phyloP scores from a whole-genome alignment of 2,113 vertebrate genomes.

The Oceanodroma tethys region DNA sequence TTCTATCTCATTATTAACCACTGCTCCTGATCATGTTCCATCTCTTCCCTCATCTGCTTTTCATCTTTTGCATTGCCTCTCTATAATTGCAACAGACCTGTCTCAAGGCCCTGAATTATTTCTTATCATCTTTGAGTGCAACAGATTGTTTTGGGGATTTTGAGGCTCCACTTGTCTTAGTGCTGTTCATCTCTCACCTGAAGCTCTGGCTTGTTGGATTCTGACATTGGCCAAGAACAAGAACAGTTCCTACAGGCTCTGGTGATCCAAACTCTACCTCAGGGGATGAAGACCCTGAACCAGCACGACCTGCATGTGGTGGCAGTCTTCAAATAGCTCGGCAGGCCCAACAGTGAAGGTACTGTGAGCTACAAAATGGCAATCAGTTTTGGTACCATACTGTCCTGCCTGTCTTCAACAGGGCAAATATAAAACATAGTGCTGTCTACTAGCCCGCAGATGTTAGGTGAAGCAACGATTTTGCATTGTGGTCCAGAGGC shows the following conservation, averaged over 20 bases:
- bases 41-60: constrained; percentile 10
- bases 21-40: neutral
- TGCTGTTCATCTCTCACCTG: neutral
- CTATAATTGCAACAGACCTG: neutral
- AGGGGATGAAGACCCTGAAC: neutral
- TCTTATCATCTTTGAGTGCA: neutral
- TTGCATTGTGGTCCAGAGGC: neutral
- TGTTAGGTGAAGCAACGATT: neutral
- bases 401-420: neutral
- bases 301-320: neutral
- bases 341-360: neutral
- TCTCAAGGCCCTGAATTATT: neutral
- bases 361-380: neutral
- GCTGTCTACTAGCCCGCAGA: neutral
- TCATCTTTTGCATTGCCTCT: neutral
- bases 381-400: neutral
- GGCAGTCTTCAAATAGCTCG: neutral
- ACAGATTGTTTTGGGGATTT: neutral
- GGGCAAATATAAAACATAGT: neutral
- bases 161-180: neutral
- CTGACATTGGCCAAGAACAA: neutral
- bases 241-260: neutral
- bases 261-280: neutral
- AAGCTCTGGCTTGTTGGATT: neutral
- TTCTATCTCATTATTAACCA: constrained; percentile 1